Conservation (phyloP, 92 coral and sea anemone genomes). For the Zoanthus gigantus region DNA sequence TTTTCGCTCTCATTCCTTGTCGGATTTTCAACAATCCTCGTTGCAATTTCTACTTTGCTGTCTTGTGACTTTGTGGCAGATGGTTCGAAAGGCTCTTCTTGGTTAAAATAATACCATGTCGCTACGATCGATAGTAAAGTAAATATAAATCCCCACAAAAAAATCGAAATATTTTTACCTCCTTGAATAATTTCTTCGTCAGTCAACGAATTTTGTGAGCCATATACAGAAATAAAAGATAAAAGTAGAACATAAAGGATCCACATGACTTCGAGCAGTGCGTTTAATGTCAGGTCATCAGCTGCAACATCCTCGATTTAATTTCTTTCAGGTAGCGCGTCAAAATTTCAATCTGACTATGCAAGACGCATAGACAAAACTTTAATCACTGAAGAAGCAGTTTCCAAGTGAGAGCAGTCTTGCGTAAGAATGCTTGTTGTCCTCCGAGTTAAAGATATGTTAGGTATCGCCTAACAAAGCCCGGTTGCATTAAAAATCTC, state of each 20-base stretch:
- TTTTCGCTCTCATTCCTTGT: conserved; percentile 32
- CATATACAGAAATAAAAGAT: neutral
- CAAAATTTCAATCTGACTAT: neutral
- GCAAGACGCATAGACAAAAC: neutral
- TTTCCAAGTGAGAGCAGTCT: conserved; percentile 29
- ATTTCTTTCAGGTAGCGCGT: neutral
- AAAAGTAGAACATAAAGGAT: neutral
- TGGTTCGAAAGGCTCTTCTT: conserved; percentile 67
- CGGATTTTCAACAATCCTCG: conserved; percentile 69
- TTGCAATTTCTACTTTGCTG: conserved; percentile 77
- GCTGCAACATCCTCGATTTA: neutral
- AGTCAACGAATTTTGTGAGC: conserved; percentile 2
- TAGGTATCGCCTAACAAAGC: conserved; percentile 3
- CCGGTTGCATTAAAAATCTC: neutral
- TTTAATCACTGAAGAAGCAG: neutral
- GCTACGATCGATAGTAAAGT: conserved; percentile 73
- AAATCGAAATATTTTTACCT: conserved; percentile 68
- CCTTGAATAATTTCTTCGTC: conserved; percentile 58
- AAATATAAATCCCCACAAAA: conserved; percentile 81
- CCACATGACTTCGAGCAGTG: conserved; percentile 15
- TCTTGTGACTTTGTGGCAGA: conserved; percentile 56
- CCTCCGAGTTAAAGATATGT: conserved; percentile 3
- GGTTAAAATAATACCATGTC: conserved; percentile 83
- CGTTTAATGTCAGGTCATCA: neutral
- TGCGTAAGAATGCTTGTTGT: conserved; percentile 35